phyloP scores from a whole-genome alignment of 2,888 invertebrate species.

The Leptothorax acervorum region DNA sequence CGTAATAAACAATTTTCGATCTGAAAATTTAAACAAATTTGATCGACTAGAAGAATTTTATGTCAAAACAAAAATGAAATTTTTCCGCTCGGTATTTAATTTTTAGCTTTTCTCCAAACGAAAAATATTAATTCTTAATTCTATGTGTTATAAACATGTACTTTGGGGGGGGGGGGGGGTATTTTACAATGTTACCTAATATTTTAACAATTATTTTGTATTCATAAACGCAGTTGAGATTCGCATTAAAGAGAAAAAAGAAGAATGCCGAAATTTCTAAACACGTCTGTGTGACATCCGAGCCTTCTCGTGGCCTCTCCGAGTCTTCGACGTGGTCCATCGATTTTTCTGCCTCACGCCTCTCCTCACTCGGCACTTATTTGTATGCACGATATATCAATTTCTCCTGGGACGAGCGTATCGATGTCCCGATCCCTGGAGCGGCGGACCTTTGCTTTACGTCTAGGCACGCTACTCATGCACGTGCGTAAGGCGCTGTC shows the following conservation, averaged over 20 bases:
- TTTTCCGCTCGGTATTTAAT: not conserved
- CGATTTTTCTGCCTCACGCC: not conserved
- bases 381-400: slow-evolving; percentile 37
- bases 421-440: slow-evolving; percentile 28
- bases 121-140: not conserved
- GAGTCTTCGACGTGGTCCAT: not conserved
- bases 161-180: not conserved
- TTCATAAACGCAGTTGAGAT: not conserved
- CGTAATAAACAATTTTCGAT: not conserved
- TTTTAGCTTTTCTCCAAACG: not conserved
- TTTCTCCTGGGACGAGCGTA: slow-evolving; percentile 28
- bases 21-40: not conserved
- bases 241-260: not conserved
- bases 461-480: slow-evolving; percentile 13
- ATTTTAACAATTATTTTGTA: not conserved
- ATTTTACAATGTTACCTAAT: not conserved
- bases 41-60: not conserved
- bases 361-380: not conserved
- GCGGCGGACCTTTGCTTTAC: slow-evolving; percentile 21
- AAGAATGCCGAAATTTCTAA: not conserved
- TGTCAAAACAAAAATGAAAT: not conserved
- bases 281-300: too few relatives aligned
- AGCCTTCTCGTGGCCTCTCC: not conserved
- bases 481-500: slow-evolving; percentile 47
- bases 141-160: not conserved